Conservation (phyloP, 2,797 vertebrate species). For the Premnoplex brunnescens region DNA sequence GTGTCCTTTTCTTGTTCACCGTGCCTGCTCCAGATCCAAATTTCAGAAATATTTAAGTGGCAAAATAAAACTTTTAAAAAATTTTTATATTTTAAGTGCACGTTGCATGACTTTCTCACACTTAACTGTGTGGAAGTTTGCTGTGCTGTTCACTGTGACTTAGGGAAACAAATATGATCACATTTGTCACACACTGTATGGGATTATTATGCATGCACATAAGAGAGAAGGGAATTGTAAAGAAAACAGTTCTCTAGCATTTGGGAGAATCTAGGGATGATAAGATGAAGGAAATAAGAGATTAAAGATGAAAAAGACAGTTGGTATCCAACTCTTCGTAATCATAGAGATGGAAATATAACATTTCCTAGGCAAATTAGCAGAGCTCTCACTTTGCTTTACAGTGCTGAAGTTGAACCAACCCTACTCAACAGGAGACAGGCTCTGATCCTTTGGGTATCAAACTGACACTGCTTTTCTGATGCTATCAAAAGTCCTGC, state of each 20-base stretch:
- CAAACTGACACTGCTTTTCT: not conserved
- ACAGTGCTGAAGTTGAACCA: not conserved
- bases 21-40: not conserved
- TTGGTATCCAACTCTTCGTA: not conserved
- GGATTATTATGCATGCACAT: not conserved
- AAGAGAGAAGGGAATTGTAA: not conserved
- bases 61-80: not conserved
- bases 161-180: not conserved
- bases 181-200: not conserved
- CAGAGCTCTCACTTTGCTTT: not conserved
- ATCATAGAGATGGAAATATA: not conserved
- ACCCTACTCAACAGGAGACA: not conserved
- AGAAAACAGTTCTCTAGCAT: not conserved
- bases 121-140: not conserved
- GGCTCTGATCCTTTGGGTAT: not conserved
- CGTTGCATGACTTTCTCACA: not conserved
- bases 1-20: not conserved
- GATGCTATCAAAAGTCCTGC: not conserved
- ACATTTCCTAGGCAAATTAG: not conserved
- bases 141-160: not conserved
- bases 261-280: not conserved
- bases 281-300: not conserved
- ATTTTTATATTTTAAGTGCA: not conserved
- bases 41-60: not conserved
- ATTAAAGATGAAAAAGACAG: not conserved